phyloP scores from a whole-genome alignment of 2,888 invertebrate species.

The Glyphotaelius pellucidus region DNA sequence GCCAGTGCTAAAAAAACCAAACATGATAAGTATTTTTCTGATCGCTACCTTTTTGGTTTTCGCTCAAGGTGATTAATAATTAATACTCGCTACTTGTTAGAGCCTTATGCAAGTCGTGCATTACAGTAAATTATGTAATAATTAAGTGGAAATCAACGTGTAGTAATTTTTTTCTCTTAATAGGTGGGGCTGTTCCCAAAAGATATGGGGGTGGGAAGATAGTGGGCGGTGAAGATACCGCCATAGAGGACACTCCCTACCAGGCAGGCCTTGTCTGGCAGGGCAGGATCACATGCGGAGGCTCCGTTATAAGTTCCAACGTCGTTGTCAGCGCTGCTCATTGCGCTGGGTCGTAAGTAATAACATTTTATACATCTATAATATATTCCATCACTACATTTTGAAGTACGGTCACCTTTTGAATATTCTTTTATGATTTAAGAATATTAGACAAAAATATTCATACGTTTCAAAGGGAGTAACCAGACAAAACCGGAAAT shows the following conservation, averaged over 20 bases:
- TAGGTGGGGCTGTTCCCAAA: not conserved
- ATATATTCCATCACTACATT: not conserved
- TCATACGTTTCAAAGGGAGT: too few species aligned
- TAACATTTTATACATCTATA: not conserved
- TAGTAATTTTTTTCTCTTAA: not conserved
- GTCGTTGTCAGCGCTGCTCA: constrained; percentile 64
- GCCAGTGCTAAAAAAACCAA: not conserved
- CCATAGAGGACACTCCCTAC: constrained; percentile 73
- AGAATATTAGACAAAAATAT: not conserved
- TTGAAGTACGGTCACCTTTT: not conserved
- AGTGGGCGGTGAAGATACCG: constrained; percentile 74
- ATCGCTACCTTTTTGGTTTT: constrained; percentile 11
- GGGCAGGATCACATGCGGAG: constrained; percentile 72
- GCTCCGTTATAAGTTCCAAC: constrained; percentile 69
- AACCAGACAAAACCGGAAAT: too few species aligned
- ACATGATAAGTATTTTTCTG: not conserved
- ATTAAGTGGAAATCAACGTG: not conserved
- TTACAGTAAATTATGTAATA: not conserved
- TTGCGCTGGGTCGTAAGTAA: not conserved
- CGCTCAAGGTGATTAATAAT: not conserved
- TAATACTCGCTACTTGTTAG: too few species aligned
- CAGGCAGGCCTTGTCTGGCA: constrained; percentile 70
- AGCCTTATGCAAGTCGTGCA: not conserved
- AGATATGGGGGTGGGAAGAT: constrained; percentile 66
- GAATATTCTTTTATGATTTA: not conserved